These are phyloP conservation scores for Eurypyga helias DNA, from an alignment of 2,113 vertebrate species.

Conservation along the genomic window DNA sequence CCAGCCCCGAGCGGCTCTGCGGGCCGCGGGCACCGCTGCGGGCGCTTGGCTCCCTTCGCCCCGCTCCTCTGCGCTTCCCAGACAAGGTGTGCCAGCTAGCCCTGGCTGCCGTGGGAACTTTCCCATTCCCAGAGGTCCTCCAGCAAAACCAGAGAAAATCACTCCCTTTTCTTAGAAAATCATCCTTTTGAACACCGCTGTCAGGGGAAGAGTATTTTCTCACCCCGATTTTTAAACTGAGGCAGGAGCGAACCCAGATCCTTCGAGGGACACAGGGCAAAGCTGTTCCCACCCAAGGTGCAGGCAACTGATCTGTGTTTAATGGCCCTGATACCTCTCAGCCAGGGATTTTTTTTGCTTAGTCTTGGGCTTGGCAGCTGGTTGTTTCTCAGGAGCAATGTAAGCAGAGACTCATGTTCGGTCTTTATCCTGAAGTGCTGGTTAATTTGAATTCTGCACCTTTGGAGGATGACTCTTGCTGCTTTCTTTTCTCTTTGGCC, in stretches of 20 bases:
- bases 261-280: neutral
- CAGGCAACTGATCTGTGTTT: neutral
- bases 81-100: neutral
- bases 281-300: neutral
- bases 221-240: neutral
- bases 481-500: neutral
- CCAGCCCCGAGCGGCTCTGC: neutral
- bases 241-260: neutral
- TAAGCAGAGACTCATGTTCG: neutral
- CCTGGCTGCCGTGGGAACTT: neutral
- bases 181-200: neutral
- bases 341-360: neutral
- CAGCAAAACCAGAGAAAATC: neutral
- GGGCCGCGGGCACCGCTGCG: fast-evolving
- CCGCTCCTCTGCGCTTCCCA: fast-evolving
- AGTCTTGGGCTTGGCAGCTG: neutral
- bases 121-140: neutral
- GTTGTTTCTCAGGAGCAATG: neutral
- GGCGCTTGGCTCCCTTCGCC: neutral
- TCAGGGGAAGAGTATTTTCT: neutral
- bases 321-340: neutral
- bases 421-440: neutral
- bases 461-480: neutral
- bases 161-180: neutral
- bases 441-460: neutral